Evolutionary conservation across 2,888 invertebrate species (phyloP).

Genomic region (Gymnoscelis rufifasciata): DNA sequence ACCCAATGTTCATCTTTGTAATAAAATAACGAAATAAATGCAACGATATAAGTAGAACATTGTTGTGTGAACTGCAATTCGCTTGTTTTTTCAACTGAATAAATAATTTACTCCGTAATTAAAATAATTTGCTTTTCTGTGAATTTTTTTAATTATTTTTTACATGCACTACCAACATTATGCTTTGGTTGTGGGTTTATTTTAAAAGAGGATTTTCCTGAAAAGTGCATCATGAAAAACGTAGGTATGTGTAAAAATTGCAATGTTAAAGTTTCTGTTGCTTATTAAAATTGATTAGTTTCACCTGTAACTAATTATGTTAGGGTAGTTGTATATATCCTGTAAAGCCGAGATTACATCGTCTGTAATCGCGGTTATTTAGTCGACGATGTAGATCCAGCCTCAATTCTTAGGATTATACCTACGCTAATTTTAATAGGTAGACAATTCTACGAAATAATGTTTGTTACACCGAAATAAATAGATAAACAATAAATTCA

Average conservation of each 20-base stretch:
- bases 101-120: too few species aligned
- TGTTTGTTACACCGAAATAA: slow-evolving; percentile 76
- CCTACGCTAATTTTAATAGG: slow-evolving; percentile 53
- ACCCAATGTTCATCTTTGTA: neutral
- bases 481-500: slow-evolving; percentile 56
- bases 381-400: slow-evolving; percentile 44
- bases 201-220: neutral
- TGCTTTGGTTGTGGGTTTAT: neutral
- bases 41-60: slow-evolving; percentile 1
- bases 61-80: neutral
- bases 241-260: neutral
- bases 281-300: slow-evolving; percentile 8
- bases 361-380: slow-evolving; percentile 27
- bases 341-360: slow-evolving; percentile 30
- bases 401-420: slow-evolving; percentile 42
- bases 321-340: slow-evolving; percentile 34
- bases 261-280: neutral
- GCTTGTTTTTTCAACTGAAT: too few species aligned
- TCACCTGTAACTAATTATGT: slow-evolving; percentile 22
- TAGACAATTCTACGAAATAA: slow-evolving; percentile 62
- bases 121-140: too few species aligned
- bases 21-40: neutral
- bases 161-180: neutral
- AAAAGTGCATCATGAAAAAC: neutral
- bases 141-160: too few species aligned